These are phyloP conservation scores for Caenorhabditis sp. DNA, from an alignment of 2,888 invertebrate species.

Conservation along the genomic window DNA sequence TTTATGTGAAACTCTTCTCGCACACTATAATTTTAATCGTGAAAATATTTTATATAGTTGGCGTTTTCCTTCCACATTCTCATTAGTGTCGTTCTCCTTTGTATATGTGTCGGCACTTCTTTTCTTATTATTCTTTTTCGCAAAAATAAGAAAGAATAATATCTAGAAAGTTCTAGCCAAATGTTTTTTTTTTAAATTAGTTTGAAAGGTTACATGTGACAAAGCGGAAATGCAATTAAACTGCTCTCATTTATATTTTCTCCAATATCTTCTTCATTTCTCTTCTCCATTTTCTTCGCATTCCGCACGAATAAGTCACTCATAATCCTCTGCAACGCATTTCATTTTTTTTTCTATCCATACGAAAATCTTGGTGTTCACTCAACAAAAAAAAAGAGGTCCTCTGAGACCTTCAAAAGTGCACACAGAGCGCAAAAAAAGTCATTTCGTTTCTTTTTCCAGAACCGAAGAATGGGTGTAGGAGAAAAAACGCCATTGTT, in stretches of 20 bases:
- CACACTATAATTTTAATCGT: no score
- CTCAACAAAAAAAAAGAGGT: not conserved
- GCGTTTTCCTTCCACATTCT: no score
- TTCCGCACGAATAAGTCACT: no score
- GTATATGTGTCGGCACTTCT: no score
- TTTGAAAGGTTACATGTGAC: not conserved
- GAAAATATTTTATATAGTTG: no score
- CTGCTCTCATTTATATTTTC: not conserved
- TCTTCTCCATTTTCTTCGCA: not conserved
- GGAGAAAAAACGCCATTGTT: slow-evolving; percentile 57
- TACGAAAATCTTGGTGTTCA: not conserved
- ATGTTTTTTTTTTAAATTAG: no score
- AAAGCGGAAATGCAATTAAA: not conserved
- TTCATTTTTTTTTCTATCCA: not conserved
- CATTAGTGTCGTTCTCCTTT: no score
- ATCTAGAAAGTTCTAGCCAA: no score
- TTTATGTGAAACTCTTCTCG: no score
- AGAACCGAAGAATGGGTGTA: slow-evolving; percentile 17
- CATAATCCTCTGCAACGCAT: not conserved
- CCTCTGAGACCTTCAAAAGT: not conserved
- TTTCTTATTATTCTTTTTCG: no score
- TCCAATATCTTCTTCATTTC: not conserved
- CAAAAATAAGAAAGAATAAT: no score
- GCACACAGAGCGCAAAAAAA: not conserved
- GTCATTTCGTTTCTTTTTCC: not conserved